A percentile compares a stretch with the other conserved stretches of the same genome.
Conservation (phyloP, 2,888 invertebrate genomes). For the Philonicus albiceps region DNA sequence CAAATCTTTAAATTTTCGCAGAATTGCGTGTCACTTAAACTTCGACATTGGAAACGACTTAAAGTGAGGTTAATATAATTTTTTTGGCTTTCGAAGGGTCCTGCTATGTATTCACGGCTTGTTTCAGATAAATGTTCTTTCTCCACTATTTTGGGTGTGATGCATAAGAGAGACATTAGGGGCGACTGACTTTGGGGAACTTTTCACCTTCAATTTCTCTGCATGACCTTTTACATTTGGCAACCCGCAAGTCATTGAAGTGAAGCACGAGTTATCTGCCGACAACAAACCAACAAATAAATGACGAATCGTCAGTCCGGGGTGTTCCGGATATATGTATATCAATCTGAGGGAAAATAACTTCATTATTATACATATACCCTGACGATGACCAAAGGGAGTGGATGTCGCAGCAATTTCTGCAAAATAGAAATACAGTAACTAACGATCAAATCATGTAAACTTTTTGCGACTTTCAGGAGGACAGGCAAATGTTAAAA, state of each 20-base stretch:
- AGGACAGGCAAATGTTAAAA: neutral
- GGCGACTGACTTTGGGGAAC: neutral
- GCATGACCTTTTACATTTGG: slow-evolving; percentile 1
- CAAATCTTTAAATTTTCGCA: neutral
- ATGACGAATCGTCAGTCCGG: neutral
- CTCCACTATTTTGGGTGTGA: neutral
- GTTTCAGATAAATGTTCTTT: neutral
- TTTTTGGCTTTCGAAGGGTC: neutral
- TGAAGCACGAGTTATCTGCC: neutral
- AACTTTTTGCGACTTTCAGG: neutral
- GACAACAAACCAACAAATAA: neutral
- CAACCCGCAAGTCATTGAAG: neutral
- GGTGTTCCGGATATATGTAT: neutral
- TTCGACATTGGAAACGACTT: neutral
- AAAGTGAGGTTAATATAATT: neutral
- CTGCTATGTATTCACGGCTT: neutral
- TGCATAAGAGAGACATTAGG: neutral
- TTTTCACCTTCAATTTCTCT: slow-evolving; percentile 17
- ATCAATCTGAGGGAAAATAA: neutral
- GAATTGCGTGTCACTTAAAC: slow-evolving; percentile 2
- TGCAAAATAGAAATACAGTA: neutral
- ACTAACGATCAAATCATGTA: neutral
- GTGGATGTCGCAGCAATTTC: neutral
- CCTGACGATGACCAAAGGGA: neutral
- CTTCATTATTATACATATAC: slow-evolving; percentile 32